Evolutionary conservation across 2,797 vertebrate genomes (phyloP).

Genomic region (Ctenopoma multispine): DNA sequence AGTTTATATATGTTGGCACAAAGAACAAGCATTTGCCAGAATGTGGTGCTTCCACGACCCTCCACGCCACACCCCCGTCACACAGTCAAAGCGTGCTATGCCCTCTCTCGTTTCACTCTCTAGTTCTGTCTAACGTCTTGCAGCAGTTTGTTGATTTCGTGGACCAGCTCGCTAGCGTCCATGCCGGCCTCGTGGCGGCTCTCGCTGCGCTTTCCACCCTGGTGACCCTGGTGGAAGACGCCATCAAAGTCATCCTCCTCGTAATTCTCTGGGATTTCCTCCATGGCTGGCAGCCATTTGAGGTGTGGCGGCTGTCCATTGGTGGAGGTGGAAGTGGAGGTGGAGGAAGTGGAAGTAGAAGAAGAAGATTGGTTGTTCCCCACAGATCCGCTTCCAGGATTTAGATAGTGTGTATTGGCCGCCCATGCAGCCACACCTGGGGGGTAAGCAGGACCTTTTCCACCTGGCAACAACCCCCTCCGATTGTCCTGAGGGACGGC

Average conservation of each 20-base stretch:
- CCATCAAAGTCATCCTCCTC: constrained; percentile 98
- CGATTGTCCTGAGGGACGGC: constrained; percentile 84
- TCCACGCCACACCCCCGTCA: not conserved
- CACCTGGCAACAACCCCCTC: constrained; percentile 85
- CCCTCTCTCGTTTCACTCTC: not conserved
- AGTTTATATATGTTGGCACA: constrained; percentile 64
- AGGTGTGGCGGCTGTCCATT: constrained; percentile 86
- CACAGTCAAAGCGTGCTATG: constrained; percentile 35
- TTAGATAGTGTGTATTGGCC: constrained; percentile 94
- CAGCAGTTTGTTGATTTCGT: constrained; percentile 97
- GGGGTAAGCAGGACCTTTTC: constrained; percentile 88
- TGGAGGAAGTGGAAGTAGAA: constrained; percentile 49
- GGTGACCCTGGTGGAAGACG: constrained; percentile 88
- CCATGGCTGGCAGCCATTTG: constrained; percentile 98
- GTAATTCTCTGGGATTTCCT: constrained; percentile 97
- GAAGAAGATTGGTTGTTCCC: constrained; percentile 66
- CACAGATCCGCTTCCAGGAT: constrained; percentile 83
- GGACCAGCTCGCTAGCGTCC: constrained; percentile 95
- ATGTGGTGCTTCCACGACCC: constrained; percentile 36
- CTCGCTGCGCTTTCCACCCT: constrained; percentile 84
- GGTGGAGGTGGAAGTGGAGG: constrained; percentile 62
- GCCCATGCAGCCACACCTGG: constrained; percentile 96
- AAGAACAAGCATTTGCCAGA: constrained; percentile 51
- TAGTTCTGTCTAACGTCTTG: constrained; percentile 96
- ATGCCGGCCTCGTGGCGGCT: constrained; percentile 90